phyloP scores from a whole-genome alignment of 2,888 invertebrate species.

The Drosophila borealis region DNA sequence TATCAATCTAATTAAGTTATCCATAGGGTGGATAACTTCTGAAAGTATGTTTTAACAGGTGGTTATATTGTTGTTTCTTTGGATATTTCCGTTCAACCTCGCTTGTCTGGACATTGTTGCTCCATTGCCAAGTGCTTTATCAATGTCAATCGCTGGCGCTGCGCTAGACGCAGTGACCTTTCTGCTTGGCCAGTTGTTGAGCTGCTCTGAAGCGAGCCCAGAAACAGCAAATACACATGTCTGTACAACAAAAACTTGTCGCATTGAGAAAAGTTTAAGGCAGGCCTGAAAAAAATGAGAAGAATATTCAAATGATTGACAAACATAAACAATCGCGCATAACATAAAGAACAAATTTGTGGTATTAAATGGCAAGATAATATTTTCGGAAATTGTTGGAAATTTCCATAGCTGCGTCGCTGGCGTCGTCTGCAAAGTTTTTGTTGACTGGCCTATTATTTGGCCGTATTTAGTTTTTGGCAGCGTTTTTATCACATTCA shows the following conservation, averaged over 20 bases:
- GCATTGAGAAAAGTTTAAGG: constrained; percentile 20
- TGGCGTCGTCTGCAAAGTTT: constrained; percentile 55
- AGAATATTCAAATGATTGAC: constrained; percentile 14
- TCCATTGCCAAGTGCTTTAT: constrained; percentile 53
- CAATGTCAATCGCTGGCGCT: constrained; percentile 29
- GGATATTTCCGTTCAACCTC: constrained; percentile 5
- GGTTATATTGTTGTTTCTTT: constrained; percentile 6
- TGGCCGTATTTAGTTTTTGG: constrained; percentile 14
- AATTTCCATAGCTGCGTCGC: constrained; percentile 46
- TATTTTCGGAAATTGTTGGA: constrained; percentile 40
- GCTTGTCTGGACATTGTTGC: constrained; percentile 21
- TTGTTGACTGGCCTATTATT: constrained; percentile 11
- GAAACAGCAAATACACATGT: too few species aligned
- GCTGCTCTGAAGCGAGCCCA: too few species aligned
- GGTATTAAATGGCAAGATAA: constrained; percentile 46
- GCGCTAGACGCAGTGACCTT: constrained; percentile 59
- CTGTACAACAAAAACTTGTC: constrained; percentile 32
- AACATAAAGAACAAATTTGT: constrained; percentile 63
- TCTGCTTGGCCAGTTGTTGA: constrained; percentile 40
- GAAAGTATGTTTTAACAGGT: neutral
- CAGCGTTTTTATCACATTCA: constrained; percentile 15
- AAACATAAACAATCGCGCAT: constrained; percentile 47
- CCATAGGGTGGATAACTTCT: neutral
- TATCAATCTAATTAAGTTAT: neutral
- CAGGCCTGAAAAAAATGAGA: neutral